These are phyloP conservation scores for Neoaliturus tenellus DNA, from an alignment of 2,888 invertebrate genomes.

Conservation along the genomic window DNA sequence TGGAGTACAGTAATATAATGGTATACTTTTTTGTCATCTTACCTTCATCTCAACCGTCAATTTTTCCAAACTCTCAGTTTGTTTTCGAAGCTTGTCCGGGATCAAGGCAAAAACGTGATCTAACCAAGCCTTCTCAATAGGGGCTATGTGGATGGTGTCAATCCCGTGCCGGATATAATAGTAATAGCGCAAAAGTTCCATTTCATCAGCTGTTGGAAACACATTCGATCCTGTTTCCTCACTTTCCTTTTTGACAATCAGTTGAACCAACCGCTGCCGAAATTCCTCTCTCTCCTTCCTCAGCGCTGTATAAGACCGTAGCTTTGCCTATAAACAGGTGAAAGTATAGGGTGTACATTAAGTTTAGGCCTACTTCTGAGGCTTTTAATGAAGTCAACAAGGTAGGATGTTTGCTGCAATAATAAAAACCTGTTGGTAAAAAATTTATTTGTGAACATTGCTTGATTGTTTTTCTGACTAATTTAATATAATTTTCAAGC, in stretches of 20 bases:
- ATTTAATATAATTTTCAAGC: too few species aligned
- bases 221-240: conserved; percentile 71
- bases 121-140: conserved; percentile 85
- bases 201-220: conserved; percentile 80
- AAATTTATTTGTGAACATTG: too few species aligned
- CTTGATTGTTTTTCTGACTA: too few species aligned
- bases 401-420: too few species aligned
- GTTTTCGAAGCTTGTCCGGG: conserved; percentile 77
- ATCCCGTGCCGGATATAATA: conserved; percentile 94
- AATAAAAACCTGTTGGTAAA: too few species aligned
- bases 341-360: too few species aligned
- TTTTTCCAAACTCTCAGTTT: conserved; percentile 59
- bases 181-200: conserved; percentile 87
- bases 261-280: conserved; percentile 84
- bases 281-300: conserved; percentile 89
- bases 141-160: conserved; percentile 92
- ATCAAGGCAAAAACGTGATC: conserved; percentile 81
- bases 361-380: too few species aligned
- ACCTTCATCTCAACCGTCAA: conserved; percentile 64
- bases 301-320: conserved; percentile 80
- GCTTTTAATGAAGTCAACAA: too few species aligned
- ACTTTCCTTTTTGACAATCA: conserved; percentile 77
- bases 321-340: conserved; percentile 15
- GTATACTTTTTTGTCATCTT: too few species aligned
- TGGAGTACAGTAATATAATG: too few species aligned